Percentiles rank a stretch among this genome's conserved stretches.
Evolutionary conservation across 2,113 vertebrate genomes (phyloP).

Genomic region (Clarias magur): DNA sequence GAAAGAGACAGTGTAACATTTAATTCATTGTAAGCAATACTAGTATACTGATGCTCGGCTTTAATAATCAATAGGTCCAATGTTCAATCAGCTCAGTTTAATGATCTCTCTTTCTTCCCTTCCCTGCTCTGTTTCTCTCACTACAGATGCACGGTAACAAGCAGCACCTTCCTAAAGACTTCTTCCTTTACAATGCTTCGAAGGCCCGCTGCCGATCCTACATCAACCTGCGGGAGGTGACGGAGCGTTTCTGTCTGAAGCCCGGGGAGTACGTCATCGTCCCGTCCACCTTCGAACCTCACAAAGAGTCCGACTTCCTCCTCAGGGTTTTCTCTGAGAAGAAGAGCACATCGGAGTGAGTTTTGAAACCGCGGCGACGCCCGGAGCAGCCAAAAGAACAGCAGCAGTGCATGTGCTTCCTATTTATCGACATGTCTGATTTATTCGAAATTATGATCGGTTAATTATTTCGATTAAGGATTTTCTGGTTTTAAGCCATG

Average conservation of each 20-base stretch:
- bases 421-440: neutral
- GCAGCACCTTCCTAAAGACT: constrained; percentile 90
- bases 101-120: neutral
- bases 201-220: constrained; percentile 89
- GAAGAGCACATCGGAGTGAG: constrained; percentile 92
- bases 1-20: neutral
- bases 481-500: neutral
- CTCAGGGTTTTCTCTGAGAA: constrained; percentile 98
- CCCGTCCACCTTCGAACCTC: constrained; percentile 89
- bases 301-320: constrained; percentile 93
- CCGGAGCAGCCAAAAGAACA: too few relatives aligned
- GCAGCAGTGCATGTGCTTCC: neutral
- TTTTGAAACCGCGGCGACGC: neutral
- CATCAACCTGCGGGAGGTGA: constrained; percentile 92
- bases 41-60: neutral
- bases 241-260: constrained; percentile 87
- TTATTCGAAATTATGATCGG: neutral
- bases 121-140: neutral
- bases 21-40: neutral
- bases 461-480: neutral
- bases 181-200: constrained; percentile 94
- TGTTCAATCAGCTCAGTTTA: neutral
- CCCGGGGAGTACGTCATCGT: constrained; percentile 90
- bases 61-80: neutral
- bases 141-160: constrained; percentile 85